Conservation (phyloP, 1,140 invertebrate species). For the Thaumatotibia leucotreta region DNA sequence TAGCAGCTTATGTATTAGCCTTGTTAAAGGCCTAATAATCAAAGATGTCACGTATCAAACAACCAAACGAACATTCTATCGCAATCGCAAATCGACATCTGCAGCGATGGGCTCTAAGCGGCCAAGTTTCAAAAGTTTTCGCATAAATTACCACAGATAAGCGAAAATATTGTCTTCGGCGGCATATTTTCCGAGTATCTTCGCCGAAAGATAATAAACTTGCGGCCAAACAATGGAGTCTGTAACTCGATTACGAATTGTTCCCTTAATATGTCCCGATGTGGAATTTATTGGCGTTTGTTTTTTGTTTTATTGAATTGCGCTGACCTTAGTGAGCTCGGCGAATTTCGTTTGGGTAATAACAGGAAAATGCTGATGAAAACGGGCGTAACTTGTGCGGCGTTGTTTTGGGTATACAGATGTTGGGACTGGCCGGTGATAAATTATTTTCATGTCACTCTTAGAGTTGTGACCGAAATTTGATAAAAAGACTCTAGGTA, state of each 20-base stretch:
- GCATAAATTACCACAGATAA: conserved; percentile 60
- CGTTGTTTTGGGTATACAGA: background rate
- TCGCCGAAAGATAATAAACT: conserved; percentile 46
- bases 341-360: background rate
- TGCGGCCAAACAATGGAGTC: conserved; percentile 44
- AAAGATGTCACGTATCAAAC: conserved; percentile 4
- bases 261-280: conserved; percentile 23
- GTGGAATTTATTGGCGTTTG: conserved; percentile 11
- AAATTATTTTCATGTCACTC: too few species aligned
- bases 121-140: conserved; percentile 48
- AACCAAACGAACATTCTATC: conserved; percentile 31
- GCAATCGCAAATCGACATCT: conserved; percentile 41
- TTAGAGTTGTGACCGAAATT: too few species aligned
- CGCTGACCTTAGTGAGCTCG: background rate
- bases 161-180: conserved; percentile 63
- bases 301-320: conserved; percentile 4
- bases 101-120: conserved; percentile 45
- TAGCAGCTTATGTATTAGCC: too few species aligned
- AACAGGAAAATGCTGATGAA: background rate
- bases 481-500: too few species aligned
- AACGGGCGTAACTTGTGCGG: background rate
- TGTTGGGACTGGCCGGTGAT: too few species aligned
- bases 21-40: background rate
- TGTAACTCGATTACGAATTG: conserved; percentile 22
- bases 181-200: conserved; percentile 54